Base-by-base conservation (phyloP, 2,113 vertebrate species). In the Serinus canaria region DNA sequence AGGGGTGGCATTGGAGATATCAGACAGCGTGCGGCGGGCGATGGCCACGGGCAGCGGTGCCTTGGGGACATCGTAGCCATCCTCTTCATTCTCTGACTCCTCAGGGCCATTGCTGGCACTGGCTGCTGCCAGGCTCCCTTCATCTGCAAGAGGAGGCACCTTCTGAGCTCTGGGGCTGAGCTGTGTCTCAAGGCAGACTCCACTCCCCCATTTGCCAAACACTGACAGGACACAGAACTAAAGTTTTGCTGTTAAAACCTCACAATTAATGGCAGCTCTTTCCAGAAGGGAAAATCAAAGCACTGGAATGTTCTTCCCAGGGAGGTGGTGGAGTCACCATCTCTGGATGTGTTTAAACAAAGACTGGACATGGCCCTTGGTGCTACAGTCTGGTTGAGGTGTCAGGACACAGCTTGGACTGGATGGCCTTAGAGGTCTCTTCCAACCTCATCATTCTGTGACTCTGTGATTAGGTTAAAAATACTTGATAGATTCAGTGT, bases 1-100 rank as follows among this genome's bases (percentile, higher is more conserved):
- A 35, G 98, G 97, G 2, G 98, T 98, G 59, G 98, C 98, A 2
- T 98, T 98, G 69, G 98, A 98, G 93, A 98, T 97, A 66, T 99
- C 99, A 1, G 99, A 99, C 27, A 99, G 98, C 2, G 99, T 99
- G 60, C 98, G 98, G 15, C 99, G 98, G 9, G 98, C 97, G 2
- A 78, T 88, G 15, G 98, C 97, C 23, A 96, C 35, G 0, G 99
- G 98, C 12, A 99, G 87, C 0, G 98, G 97, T 0, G 99, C 96
- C 52, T 98, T 99, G 53, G 99, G 99, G 63, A 98, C 90, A 33
- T 99, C 99, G 9, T 99, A 99, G 31, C 98, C 97, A 10, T 98
- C 98, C 2, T 99, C 99, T 25, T 99, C 98, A 3, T 99, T 98
- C 59, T 98, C 98, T 4, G 86, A 89, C 31, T 97, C 96, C 30